phyloP scores from a whole-genome alignment of 2,113 vertebrate genomes.

The Anarhynchus alexandrinus region DNA sequence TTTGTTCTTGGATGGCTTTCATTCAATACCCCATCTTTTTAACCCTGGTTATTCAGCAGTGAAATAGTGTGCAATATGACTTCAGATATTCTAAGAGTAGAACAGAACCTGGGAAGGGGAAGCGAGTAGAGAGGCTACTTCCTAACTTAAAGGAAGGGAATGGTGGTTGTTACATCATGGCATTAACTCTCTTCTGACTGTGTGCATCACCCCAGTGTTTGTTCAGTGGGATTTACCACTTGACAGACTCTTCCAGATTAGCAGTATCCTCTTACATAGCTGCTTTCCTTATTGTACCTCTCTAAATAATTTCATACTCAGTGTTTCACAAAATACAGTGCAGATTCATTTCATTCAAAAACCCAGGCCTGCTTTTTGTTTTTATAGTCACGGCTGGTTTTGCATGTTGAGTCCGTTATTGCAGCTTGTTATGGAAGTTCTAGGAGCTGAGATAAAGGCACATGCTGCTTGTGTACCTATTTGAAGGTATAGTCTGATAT shows the following conservation, averaged over 20 bases:
- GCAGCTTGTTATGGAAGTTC: not conserved
- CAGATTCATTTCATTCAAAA: not conserved
- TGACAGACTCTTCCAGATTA: not conserved
- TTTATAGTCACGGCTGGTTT: not conserved
- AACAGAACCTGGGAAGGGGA: not conserved
- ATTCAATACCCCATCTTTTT: not conserved
- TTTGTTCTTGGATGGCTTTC: not conserved
- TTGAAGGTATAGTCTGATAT: not conserved
- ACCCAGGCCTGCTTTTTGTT: not conserved
- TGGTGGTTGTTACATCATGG: not conserved
- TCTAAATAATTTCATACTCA: not conserved
- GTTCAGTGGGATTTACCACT: not conserved
- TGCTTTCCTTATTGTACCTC: not conserved
- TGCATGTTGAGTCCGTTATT: not conserved
- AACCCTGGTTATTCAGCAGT: not conserved
- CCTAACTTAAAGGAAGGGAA: not conserved
- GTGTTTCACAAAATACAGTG: not conserved
- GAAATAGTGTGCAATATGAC: not conserved
- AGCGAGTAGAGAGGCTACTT: not conserved
- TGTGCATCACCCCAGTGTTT: not conserved
- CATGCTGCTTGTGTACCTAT: not conserved
- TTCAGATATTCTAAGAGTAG: not conserved
- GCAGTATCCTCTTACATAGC: not conserved
- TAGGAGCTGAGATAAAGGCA: not conserved
- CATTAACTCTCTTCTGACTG: not conserved